Conservation (phyloP, 2,797 vertebrate genomes). For the Coracias cyanogaster region DNA sequence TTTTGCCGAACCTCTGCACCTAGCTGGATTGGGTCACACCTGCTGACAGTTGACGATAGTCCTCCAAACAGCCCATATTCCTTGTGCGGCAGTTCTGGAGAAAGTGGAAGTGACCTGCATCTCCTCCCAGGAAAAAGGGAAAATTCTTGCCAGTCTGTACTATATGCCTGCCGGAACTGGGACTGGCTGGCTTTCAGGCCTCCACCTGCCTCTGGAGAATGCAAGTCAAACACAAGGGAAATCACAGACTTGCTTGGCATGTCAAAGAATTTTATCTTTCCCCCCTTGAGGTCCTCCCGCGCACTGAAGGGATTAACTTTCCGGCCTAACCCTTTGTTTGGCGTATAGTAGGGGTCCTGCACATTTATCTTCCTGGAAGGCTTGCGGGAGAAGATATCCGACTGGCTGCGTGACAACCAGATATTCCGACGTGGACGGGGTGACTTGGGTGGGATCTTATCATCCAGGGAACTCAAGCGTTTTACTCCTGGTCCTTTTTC, state of each 20-base stretch:
- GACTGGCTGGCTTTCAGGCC: constrained; percentile 71
- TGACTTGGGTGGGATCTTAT: constrained; percentile 94
- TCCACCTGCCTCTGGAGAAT: constrained; percentile 86
- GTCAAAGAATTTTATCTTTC: constrained; percentile 96
- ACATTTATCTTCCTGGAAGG: constrained; percentile 89
- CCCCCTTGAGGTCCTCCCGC: constrained; percentile 94
- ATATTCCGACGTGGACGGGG: constrained; percentile 93
- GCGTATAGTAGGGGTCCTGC: constrained; percentile 92
- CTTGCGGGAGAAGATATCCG: constrained; percentile 94
- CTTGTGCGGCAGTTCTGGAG: constrained; percentile 86
- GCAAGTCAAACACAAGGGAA: constrained; percentile 94
- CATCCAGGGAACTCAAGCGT: constrained; percentile 89
- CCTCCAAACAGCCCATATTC: constrained; percentile 80
- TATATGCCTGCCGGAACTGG: constrained; percentile 52
- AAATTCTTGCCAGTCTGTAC: constrained; percentile 79
- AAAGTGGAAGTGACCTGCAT: constrained; percentile 91
- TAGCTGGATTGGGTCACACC: constrained; percentile 77
- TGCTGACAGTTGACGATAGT: constrained; percentile 66
- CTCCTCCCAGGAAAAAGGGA: constrained; percentile 84
- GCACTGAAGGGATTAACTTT: constrained; percentile 98
- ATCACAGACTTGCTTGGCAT: constrained; percentile 97
- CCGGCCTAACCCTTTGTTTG: constrained; percentile 76
- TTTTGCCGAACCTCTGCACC: constrained; percentile 82
- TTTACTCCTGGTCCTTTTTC: constrained; percentile 93
- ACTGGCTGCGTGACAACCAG: constrained; percentile 96